Conservation (phyloP, 2,797 vertebrate genomes). For the Eulemur rubriventer region DNA sequence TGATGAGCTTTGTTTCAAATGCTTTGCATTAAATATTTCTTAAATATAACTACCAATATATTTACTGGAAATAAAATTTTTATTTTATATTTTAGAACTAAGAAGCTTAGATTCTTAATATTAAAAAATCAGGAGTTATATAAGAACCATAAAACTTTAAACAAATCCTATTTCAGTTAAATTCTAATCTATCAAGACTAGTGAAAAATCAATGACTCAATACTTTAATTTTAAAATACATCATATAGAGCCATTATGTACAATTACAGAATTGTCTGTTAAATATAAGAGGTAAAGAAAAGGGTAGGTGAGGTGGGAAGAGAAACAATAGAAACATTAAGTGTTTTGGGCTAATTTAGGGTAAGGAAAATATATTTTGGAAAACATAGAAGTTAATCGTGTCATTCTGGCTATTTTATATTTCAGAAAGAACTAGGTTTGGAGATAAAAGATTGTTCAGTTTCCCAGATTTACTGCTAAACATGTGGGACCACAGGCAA, state of each 20-base stretch:
- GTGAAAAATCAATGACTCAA: background rate
- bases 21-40: background rate
- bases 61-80: background rate
- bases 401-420: background rate
- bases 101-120: background rate
- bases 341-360: background rate
- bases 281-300: background rate
- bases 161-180: background rate
- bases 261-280: background rate
- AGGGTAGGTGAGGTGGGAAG: background rate
- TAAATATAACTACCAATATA: background rate
- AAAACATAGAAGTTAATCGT: background rate
- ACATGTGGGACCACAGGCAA: background rate
- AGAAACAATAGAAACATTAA: slow-evolving; percentile 5
- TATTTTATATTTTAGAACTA: background rate
- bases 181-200: background rate
- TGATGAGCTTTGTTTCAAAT: background rate
- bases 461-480: background rate
- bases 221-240: background rate
- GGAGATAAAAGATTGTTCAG: background rate
- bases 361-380: background rate
- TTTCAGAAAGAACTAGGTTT: background rate
- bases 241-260: background rate
- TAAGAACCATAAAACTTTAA: background rate
- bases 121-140: background rate